Conservation (phyloP, 2,888 invertebrate species). For the Andrena dorsata region DNA sequence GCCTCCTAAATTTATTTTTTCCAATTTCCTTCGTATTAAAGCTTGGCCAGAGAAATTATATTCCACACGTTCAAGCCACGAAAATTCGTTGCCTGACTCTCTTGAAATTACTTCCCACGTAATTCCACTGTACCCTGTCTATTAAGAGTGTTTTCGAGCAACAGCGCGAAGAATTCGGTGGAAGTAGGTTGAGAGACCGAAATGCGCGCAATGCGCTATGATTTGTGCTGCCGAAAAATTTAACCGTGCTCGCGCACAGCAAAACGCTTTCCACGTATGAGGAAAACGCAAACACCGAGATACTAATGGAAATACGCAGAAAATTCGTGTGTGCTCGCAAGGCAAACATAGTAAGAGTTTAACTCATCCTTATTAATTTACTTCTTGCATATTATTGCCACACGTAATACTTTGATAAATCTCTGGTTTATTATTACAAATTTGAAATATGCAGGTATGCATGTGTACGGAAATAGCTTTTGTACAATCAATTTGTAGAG, state of each 20-base stretch:
- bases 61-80: background rate
- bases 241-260: background rate
- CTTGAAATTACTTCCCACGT: constrained; percentile 5
- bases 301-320: background rate
- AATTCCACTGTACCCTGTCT: constrained; percentile 9
- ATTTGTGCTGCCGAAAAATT: constrained; percentile 6
- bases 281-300: background rate
- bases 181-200: background rate
- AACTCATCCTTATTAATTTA: constrained; percentile 27
- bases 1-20: background rate
- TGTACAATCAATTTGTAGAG: background rate
- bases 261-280: background rate
- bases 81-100: background rate
- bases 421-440: background rate
- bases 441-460: background rate
- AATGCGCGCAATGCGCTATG: background rate
- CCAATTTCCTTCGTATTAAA: background rate
- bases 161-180: constrained; percentile 1
- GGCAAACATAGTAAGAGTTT: background rate
- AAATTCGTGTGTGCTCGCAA: background rate
- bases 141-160: constrained; percentile 17
- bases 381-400: background rate
- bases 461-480: background rate
- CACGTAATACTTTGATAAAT: background rate
- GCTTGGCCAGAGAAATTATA: background rate